Base-by-base conservation (phyloP, 2,888 invertebrate species). In the Trissolcus japonicus region DNA sequence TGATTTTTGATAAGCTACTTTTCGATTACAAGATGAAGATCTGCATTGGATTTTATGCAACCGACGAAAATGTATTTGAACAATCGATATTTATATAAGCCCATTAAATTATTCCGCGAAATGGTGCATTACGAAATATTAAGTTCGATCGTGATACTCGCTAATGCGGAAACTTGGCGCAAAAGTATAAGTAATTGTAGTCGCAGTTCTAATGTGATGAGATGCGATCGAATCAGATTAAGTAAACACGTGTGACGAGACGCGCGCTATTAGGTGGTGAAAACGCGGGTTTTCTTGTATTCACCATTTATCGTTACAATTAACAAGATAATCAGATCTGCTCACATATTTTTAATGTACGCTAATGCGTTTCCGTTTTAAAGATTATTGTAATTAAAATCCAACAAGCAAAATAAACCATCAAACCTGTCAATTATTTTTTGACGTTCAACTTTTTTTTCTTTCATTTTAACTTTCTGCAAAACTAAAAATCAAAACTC, bases 51-150 rank as follows among this genome's bases (percentile, higher is more conserved):
- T 16, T 46, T 55, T 55, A 46, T 7, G 16, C 14, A 46, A 46
- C 14, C 43, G 2, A 6, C 6, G 3, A n/a, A 6, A 46, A 46
- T 4, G 7, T 46, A 16, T 46, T 46, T n/a, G 4, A 46, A 46
- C 46, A 46, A 60, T 60, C 60, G 21, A 60, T 60, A 50, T 50
- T 60, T 50, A 60, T 60, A 16, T 60, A 60, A 60, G 21, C n/a
- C 41, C 48, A 17, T 25, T 7, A 14, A 46, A 48, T 48, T 48
- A 59, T 59, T 59, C 14, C 29, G 46, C 16, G 48, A 14, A 46
- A 57, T 29, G 25, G 3, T 43, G 17, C 43, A 57, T 57, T 57
- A 21, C 43, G 43, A 43, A 57, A 43, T 14, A 21, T 21, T 19
- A 21, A 7, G 19, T 14, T 25, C 25, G 21, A 25, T 59, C 48